Evolutionary conservation across 2,888 invertebrate species (phyloP).

Genomic region (Drosophila greeni): DNA sequence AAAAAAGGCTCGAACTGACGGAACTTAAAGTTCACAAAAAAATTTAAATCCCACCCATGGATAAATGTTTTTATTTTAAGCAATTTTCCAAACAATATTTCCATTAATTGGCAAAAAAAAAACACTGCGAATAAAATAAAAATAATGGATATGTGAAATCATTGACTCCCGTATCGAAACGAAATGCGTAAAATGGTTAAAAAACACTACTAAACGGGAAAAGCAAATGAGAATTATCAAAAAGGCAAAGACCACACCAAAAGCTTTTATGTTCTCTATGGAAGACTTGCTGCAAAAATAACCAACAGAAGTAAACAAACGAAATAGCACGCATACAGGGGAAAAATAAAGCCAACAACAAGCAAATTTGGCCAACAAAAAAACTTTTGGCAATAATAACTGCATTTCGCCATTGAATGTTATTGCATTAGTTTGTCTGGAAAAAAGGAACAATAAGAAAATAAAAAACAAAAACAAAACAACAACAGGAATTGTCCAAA

Average conservation of each 20-base stretch:
- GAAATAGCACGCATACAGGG: constrained; percentile 40
- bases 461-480: background rate
- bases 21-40: constrained; percentile 39
- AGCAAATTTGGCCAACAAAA: constrained; percentile 41
- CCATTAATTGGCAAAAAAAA: constrained; percentile 65
- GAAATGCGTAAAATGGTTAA: constrained; percentile 25
- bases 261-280: constrained; percentile 65
- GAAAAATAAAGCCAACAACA: constrained; percentile 46
- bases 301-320: constrained; percentile 59
- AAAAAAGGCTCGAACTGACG: constrained; percentile 14
- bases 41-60: constrained; percentile 42
- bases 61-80: constrained; percentile 52
- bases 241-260: constrained; percentile 37
- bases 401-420: constrained; percentile 69
- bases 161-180: constrained; percentile 16
- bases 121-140: constrained; percentile 29
- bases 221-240: constrained; percentile 37
- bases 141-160: constrained; percentile 20
- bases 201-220: constrained; percentile 11
- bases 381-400: constrained; percentile 62
- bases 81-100: constrained; percentile 55
- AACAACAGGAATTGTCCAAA: constrained; percentile 19
- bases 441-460: constrained; percentile 23
- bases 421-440: constrained; percentile 66
- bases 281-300: constrained; percentile 56